A percentile compares a stretch with the other conserved stretches of the same genome.
These are phyloP conservation scores for Tinea trinotella DNA, from an alignment of 2,888 invertebrate species.

Conservation along the genomic window DNA sequence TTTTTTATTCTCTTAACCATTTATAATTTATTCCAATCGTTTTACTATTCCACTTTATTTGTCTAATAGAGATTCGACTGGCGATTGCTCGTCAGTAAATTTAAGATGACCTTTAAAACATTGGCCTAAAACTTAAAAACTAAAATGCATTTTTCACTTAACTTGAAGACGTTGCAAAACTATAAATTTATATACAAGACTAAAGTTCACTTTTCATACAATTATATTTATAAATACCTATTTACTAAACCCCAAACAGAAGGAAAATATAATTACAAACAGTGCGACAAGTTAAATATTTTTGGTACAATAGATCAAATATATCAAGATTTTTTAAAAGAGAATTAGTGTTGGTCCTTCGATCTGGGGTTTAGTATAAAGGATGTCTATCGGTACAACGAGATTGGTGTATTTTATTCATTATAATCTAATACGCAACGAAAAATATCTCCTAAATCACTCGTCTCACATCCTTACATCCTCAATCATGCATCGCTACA, in stretches of 20 bases:
- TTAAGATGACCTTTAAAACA: slow-evolving; percentile 60
- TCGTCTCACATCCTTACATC: slow-evolving; percentile 24
- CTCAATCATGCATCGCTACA: slow-evolving; percentile 25
- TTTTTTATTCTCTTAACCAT: slow-evolving; percentile 72
- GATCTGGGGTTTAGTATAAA: slow-evolving; percentile 46
- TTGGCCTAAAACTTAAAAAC: slow-evolving; percentile 71
- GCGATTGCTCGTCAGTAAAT: slow-evolving; percentile 56
- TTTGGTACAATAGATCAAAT: slow-evolving; percentile 13
- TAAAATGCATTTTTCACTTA: slow-evolving; percentile 69
- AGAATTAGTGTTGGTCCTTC: slow-evolving; percentile 1
- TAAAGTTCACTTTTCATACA: slow-evolving; percentile 59
- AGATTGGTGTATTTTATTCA: slow-evolving; percentile 62
- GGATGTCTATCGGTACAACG: slow-evolving; percentile 40
- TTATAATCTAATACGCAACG: slow-evolving; percentile 59
- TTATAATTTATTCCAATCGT: slow-evolving; percentile 33
- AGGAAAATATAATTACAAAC: background rate
- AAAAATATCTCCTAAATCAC: slow-evolving; percentile 41
- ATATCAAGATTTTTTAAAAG: background rate
- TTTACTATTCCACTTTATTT: slow-evolving; percentile 62
- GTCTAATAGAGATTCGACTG: slow-evolving; percentile 69
- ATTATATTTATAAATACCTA: slow-evolving; percentile 39
- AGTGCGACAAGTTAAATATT: slow-evolving; percentile 5
- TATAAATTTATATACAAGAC: slow-evolving; percentile 66
- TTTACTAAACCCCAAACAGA: slow-evolving; percentile 45
- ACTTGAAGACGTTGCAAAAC: slow-evolving; percentile 63